Base-by-base conservation (phyloP, 2,888 invertebrate species). In the Sisyra terminalis region DNA sequence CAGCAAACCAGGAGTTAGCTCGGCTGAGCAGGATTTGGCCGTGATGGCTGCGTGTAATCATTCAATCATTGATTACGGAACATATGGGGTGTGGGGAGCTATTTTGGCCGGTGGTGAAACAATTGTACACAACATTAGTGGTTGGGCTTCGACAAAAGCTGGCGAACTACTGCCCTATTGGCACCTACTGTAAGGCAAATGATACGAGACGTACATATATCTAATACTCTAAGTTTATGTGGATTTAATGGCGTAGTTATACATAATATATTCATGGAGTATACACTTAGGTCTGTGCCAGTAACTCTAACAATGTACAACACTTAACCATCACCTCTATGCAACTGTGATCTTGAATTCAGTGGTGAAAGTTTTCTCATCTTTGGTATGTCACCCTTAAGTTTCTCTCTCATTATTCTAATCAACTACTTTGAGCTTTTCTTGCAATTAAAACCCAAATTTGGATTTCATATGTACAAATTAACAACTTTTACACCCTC, bases 51-150 rank as follows among this genome's bases (percentile, higher is more conserved):
- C 65, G 8, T 68, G 67, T 51, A 67, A 69, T 52, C 70, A 71
- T 52, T 63, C 65, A 29, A 65, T 71, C 44, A 64, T 65, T 48
- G 66, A 67, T 53, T 68, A 68, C 49, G 67, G 67, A 9, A 68
- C 66, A 29, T 68, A 63, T 50, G 67, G 67, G 7, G 60, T 64
- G 41, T 68, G 67, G 67, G 66, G 66, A 4, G 66, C 66, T 17
- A 63, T 67, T 45, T 51, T 67, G 44, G 64, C 66, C 18, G 65
- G 64, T 3, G 67, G 67, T 9, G 65, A 68, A 49, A 64, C 66
- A 4, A 52, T 67, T 40, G 59, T 60, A 46, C 65, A 64, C 50
- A 65, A 65, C 47, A 51, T 65, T 39, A 60, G 57, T 29, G 55
- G 57, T 38, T 61, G 63, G 51, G 59, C 63, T 18, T 58, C 63